A percentile compares a stretch with the other conserved stretches of the same genome.
Conservation (phyloP, 2,888 invertebrate species). For the Subacronicta megacephala region DNA sequence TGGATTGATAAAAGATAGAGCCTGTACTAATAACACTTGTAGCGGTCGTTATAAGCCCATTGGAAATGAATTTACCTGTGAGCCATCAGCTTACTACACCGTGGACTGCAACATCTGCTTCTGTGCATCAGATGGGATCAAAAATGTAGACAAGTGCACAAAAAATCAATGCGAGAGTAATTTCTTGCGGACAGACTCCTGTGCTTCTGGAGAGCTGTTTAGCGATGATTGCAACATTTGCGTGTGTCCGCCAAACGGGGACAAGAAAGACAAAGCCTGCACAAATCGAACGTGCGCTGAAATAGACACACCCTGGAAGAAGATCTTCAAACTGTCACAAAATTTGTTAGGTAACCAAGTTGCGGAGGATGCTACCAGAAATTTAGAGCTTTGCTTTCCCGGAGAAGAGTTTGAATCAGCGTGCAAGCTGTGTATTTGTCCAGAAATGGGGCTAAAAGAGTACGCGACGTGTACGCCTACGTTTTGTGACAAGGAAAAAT, state of each 20-base stretch:
- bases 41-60: slow-evolving; percentile 38
- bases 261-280: slow-evolving; percentile 74
- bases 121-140: slow-evolving; percentile 77
- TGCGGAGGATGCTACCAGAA: slow-evolving; percentile 60
- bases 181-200: slow-evolving; percentile 72
- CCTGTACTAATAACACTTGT: slow-evolving; percentile 78
- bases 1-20: slow-evolving; percentile 68
- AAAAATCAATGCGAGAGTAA: slow-evolving; percentile 78
- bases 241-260: slow-evolving; percentile 79
- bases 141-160: slow-evolving; percentile 83
- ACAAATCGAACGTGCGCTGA: slow-evolving; percentile 73
- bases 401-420: slow-evolving; percentile 80
- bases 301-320: slow-evolving; percentile 68
- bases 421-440: slow-evolving; percentile 82
- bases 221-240: slow-evolving; percentile 83
- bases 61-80: slow-evolving; percentile 69
- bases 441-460: slow-evolving; percentile 78
- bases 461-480: slow-evolving; percentile 75
- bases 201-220: slow-evolving; percentile 77
- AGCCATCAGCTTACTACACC: slow-evolving; percentile 77
- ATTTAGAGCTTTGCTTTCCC: slow-evolving; percentile 79
- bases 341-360: slow-evolving; percentile 64
- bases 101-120: slow-evolving; percentile 84
- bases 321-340: slow-evolving; percentile 71
- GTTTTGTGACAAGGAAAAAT: slow-evolving; percentile 59